A percentile compares a stretch with the other conserved stretches of the same genome.
These are phyloP conservation scores for Sapayoa aenigma DNA, from an alignment of 2,113 vertebrate species.

Conservation along the genomic window DNA sequence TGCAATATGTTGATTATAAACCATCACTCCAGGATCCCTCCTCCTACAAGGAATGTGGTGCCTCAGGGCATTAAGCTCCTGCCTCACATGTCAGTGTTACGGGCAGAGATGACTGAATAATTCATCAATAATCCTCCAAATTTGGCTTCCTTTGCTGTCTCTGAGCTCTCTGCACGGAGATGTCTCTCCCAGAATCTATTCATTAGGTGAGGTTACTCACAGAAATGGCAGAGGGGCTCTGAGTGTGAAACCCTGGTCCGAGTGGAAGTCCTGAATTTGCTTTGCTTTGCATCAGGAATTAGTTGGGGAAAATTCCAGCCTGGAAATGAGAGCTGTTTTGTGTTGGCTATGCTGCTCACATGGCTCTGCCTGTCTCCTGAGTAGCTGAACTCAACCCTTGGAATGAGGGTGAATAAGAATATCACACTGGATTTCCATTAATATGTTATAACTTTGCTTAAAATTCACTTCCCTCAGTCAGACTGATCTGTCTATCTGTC, in stretches of 20 bases:
- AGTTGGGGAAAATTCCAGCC: background rate
- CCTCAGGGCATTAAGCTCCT: constrained; percentile 32
- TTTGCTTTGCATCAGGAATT: background rate
- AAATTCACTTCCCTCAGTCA: background rate
- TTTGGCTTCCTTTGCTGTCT: background rate
- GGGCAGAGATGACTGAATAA: constrained; percentile 44
- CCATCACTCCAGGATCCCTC: background rate
- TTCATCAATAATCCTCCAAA: constrained; percentile 31
- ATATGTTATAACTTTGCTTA: constrained; percentile 2
- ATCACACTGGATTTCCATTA: constrained; percentile 31
- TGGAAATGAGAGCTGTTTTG: background rate
- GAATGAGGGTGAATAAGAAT: constrained; percentile 22
- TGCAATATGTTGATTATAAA: background rate
- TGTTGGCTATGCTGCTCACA: constrained; percentile 8
- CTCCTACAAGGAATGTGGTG: background rate
- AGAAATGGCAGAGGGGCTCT: background rate
- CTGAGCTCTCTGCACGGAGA: background rate
- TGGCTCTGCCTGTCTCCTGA: background rate
- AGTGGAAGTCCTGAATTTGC: background rate
- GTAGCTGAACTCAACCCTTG: background rate
- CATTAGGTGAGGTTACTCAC: background rate
- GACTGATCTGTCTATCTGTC: background rate
- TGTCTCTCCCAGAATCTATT: background rate
- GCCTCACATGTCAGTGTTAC: background rate
- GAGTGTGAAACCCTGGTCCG: background rate